These are phyloP conservation scores for Hyalella azteca DNA, from an alignment of 2,888 invertebrate species.

Conservation along the genomic window DNA sequence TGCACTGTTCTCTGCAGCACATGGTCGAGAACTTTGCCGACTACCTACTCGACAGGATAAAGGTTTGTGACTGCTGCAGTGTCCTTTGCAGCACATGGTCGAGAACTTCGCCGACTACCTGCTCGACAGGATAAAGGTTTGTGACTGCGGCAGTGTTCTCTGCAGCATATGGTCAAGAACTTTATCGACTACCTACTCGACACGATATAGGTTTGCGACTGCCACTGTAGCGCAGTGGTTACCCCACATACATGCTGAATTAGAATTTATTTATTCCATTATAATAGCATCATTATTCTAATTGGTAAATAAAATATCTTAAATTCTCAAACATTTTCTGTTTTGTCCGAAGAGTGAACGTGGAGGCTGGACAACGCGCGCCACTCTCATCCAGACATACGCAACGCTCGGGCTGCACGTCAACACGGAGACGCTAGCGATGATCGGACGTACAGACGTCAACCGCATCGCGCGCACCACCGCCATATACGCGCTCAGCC, in stretches of 20 bases:
- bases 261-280: no score
- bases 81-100: not conserved
- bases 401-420: not conserved
- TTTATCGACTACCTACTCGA: no score
- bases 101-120: not conserved
- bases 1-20: not conserved
- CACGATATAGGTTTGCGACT: no score
- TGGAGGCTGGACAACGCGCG: not conserved
- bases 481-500: constrained; percentile 5
- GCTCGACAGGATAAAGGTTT: not conserved
- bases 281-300: no score
- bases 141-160: no score
- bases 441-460: not conserved
- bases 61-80: not conserved
- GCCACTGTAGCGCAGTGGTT: no score
- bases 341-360: no score
- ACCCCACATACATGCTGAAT: no score
- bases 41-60: not conserved
- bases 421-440: not conserved
- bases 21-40: not conserved
- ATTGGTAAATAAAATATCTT: no score
- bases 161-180: no score
- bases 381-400: not conserved
- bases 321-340: no score
- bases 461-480: constrained; percentile 14